Evolutionary conservation across 2,113 vertebrate genomes (phyloP), one percentile per base, ranked within the genome.

Genomic region (Xiphophorus couchianus): DNA sequence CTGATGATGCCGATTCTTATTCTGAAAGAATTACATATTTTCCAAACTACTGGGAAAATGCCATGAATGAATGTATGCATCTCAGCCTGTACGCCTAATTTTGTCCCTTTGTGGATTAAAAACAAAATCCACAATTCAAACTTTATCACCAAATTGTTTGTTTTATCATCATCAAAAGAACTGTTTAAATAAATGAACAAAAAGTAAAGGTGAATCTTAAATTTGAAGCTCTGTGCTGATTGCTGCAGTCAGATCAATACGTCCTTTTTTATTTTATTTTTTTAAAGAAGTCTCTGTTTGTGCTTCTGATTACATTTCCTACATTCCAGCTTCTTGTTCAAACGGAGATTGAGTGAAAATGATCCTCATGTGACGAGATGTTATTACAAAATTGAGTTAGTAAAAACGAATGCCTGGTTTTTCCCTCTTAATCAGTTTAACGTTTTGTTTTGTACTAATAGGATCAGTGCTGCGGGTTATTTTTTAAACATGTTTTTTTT

Each of bases 351-450:
- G 15, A 48, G 44, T 48, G 44, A 48, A 6, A 17, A 48, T 15
- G 4, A 48, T 48, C 39, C 27, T 12, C 51, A 64, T 71, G 35
- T 74, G 71, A 77, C 10, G 0, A 48, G 48, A 51, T 69, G 14
- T 42, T 44, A 62, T 44, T 72, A 51, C 22, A 60, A 62, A 66
- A 58, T 37, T 3, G n/a, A 65, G 51, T 71, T 71, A 70, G 35
- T 31, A 33, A 30, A 58, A 44, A 72, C 69, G 77, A 74, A 25
- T 22, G 8, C 3, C 7, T 54, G 51, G 51, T 54, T 54, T 54
- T n/a, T 10, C 51, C 51, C 22, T 54, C 22, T 10, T 25, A n/a
- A 54, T 54, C 51, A 54, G 51, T 22, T 10, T 17, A 25, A 25
- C 51, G 22, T 48, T 48, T 17, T 19, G 44, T 48, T 48, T 54